phyloP scores from a whole-genome alignment of 2,113 vertebrate species.

The Xiphophorus maculatus region DNA sequence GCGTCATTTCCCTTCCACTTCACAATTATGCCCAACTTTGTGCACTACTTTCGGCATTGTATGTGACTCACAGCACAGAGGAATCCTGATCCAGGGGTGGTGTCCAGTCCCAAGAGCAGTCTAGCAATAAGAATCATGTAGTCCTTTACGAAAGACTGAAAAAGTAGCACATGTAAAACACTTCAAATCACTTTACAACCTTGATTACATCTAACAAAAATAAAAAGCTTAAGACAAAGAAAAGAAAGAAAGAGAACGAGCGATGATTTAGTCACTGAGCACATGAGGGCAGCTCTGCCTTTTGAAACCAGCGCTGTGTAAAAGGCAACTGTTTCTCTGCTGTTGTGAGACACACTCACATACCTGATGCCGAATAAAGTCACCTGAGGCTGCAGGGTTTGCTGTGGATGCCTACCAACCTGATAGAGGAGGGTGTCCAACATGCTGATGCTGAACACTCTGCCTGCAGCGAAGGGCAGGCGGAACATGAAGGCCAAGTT shows the following conservation, averaged over 20 bases:
- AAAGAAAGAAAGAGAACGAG: not conserved
- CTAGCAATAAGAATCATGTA: conserved; percentile 97
- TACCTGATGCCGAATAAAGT: conserved; percentile 20
- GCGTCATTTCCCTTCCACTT: no score
- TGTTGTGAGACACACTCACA: conserved; percentile 13
- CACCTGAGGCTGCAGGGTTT: not conserved
- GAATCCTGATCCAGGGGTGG: conserved; percentile 92
- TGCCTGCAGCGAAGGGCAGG: conserved; percentile 84
- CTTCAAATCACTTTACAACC: not conserved
- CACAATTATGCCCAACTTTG: no score
- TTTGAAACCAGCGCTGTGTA: not conserved
- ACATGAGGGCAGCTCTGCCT: conserved; percentile 62
- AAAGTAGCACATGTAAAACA: conserved; percentile 42
- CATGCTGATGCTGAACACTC: conserved; percentile 79
- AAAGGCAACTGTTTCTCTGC: conserved; percentile 17
- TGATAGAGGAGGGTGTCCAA: conserved; percentile 76
- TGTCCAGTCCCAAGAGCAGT: conserved; percentile 92
- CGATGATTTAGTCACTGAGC: conserved; percentile 24
- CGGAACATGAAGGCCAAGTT: conserved; percentile 96
- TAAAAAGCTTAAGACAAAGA: not conserved
- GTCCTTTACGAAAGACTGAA: conserved; percentile 98
- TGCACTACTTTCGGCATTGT: not conserved
- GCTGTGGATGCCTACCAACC: conserved; percentile 53
- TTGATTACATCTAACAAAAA: not conserved
- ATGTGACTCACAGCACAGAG: conserved; percentile 89